phyloP scores from a whole-genome alignment of 2,888 invertebrate genomes.

The Lithophane semibrunnea region DNA sequence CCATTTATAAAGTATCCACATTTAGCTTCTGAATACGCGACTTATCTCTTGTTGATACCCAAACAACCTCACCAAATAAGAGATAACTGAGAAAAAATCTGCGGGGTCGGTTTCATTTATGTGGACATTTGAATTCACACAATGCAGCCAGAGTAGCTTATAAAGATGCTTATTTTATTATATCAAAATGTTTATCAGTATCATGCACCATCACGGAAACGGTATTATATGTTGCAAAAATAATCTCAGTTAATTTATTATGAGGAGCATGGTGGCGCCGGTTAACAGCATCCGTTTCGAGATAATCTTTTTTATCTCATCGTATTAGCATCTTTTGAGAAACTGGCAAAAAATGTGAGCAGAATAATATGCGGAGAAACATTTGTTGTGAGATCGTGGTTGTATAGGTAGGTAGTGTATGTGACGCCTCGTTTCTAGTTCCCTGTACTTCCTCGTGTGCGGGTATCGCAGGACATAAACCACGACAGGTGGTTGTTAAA shows the following conservation, averaged over 20 bases:
- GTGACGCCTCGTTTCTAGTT: slow-evolving; percentile 69
- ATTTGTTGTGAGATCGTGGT: slow-evolving; percentile 54
- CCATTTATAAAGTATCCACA: slow-evolving; percentile 78
- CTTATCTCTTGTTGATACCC: slow-evolving; percentile 78
- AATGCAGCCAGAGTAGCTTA: slow-evolving; percentile 63
- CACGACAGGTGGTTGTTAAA: slow-evolving; percentile 83
- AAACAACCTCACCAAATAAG: slow-evolving; percentile 71
- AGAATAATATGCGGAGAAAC: slow-evolving; percentile 54
- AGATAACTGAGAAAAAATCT: slow-evolving; percentile 62
- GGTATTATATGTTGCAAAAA: slow-evolving; percentile 60
- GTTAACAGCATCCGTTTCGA: slow-evolving; percentile 60
- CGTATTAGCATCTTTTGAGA: slow-evolving; percentile 61
- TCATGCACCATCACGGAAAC: slow-evolving; percentile 63
- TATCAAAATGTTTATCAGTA: slow-evolving; percentile 66
- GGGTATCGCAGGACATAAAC: slow-evolving; percentile 83
- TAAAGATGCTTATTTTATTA: slow-evolving; percentile 71
- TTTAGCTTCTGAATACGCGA: slow-evolving; percentile 76
- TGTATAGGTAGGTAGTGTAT: slow-evolving; percentile 60
- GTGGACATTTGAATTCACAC: slow-evolving; percentile 60
- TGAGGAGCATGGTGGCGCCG: slow-evolving; percentile 64
- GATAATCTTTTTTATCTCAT: slow-evolving; percentile 68
- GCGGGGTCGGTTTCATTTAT: slow-evolving; percentile 58
- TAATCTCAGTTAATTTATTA: slow-evolving; percentile 62
- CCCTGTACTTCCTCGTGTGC: slow-evolving; percentile 77
- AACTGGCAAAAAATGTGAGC: slow-evolving; percentile 56